Evolutionary conservation across 2,113 vertebrate genomes (phyloP), one percentile per base, ranked within the genome.

Genomic region (Sinocyclocheilus grahami): DNA sequence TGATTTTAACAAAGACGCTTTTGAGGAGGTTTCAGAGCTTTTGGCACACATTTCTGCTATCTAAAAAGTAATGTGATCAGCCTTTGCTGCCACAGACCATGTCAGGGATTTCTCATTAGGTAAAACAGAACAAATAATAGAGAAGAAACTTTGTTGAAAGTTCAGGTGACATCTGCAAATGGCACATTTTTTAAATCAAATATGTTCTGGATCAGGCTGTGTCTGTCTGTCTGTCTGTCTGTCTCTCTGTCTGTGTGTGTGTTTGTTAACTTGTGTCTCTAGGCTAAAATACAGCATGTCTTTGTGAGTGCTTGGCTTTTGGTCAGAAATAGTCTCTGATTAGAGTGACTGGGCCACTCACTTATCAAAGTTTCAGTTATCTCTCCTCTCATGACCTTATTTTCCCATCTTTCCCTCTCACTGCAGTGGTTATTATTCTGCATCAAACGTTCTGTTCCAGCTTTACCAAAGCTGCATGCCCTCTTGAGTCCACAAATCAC

Each of bases 91-190:
- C 86, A 76, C 93, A 89, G 89, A 90, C 90, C 79, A 79, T 92
- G 89, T 92, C 92, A 92, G 90, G 83, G 84, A 86, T 89, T 91
- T 93, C 84, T 89, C 89, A 90, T 93, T 90, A 90, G 89, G 83
- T 39, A 79, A 22, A 60, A 77, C 82, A 42, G n/a, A 85, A 22
- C 22, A 12, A 14, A 8, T 10, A 33, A 77, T 4, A 18, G 16
- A 13, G 6, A 14, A 33, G 12, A 22, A 67, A 78, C 37, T 24
- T 63, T 71, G 16, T 11, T n/a, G 24, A 85, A 60, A 74, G 48
- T 82, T 80, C 60, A 78, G 33, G 24, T 65, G 82, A 14, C 48
- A 83, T 69, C 48, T 75, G 74, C 27, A n/a, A 81, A 81, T 33
- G 20, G 4, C 75, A 51, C n/a, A 24, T 42, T 55, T 83, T 24